Evolutionary conservation across 1,140 invertebrate species (phyloP), one percentile per base, ranked within the genome.

Genomic region (Drosophila aff.): DNA sequence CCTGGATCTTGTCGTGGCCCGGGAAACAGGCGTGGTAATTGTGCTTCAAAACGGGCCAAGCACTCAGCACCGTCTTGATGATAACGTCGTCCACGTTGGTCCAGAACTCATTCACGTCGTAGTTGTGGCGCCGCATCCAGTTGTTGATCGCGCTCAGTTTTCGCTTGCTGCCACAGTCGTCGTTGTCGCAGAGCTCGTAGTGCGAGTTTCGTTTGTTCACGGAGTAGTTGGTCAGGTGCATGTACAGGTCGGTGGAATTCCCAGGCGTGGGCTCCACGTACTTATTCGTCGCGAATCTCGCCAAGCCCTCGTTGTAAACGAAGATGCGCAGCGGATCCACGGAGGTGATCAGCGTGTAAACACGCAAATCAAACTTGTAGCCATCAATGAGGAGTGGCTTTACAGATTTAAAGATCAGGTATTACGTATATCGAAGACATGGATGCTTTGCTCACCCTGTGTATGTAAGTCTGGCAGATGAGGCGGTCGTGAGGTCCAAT

Each of bases 171-270:
- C 97, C 97, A 4, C 95, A 95, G 86, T 97, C 96, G 8, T 96
- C 96, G 46, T 93, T 95, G 52, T 92, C 91, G 50, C 91, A 92
- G 11, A 90, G 59, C 38, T 92, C 91, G 85, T 97, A 98, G 60
- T 96, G 96, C 52, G 96, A 94, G 85, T 96, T 98, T 76, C 97
- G 96, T 85, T 98, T 99, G 93, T 99, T 99, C 2, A 99, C 95
- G 1, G 97, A 97, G 92, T 99, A 99, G 94, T 99, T 99, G 1
- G 99, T 99, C 64, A 99, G 94, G 93, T 99, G 99, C 97, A 99
- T 99, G 92, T 96, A 99, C 38, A 98, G 95, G 91, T 99, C 97
- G 1, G 94, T 94, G 3, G 96, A 95, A 79, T 98, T 98, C 40
- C 95, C 94, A 16, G 95, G 94, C 49, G 95, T 96, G 0, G 97